Conservation (phyloP, 2,797 vertebrate genomes). For the Pygocentrus nattereri region DNA sequence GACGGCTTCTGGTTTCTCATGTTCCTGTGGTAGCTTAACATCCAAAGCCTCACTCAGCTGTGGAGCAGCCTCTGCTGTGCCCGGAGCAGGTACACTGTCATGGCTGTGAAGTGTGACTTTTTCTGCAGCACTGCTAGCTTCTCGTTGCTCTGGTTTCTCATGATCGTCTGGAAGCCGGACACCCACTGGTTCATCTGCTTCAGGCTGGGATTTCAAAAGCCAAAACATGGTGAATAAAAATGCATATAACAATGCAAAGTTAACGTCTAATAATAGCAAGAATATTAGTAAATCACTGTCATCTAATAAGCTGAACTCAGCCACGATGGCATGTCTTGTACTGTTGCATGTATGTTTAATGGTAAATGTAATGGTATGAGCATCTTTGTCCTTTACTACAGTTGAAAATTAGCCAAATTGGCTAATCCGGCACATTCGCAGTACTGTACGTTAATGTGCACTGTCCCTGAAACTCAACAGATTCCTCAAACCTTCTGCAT, state of each 20-base stretch:
- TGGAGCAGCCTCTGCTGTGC: not conserved
- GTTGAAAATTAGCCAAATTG: too few species aligned
- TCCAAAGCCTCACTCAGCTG: not conserved
- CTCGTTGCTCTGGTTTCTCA: not conserved
- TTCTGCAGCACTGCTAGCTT: not conserved
- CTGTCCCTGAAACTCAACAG: too few species aligned
- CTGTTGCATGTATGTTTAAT: too few species aligned
- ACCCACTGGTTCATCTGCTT: not conserved
- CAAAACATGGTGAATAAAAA: not conserved
- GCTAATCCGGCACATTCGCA: too few species aligned
- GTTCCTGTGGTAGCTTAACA: not conserved
- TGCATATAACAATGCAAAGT: not conserved
- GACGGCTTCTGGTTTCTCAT: too few species aligned
- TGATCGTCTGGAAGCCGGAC: not conserved
- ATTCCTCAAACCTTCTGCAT: too few species aligned
- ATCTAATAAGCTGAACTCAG: too few species aligned
- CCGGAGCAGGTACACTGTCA: not conserved
- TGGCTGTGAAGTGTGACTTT: not conserved
- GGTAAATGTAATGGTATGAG: too few species aligned
- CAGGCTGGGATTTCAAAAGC: slow-evolving; percentile 7
- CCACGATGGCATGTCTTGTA: too few species aligned
- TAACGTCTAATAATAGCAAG: not conserved
- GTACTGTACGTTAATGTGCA: too few species aligned
- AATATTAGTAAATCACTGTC: too few species aligned
- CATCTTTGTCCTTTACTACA: too few species aligned